Conservation (phyloP, 2,888 invertebrate genomes). For the Parnassius smintheus region DNA sequence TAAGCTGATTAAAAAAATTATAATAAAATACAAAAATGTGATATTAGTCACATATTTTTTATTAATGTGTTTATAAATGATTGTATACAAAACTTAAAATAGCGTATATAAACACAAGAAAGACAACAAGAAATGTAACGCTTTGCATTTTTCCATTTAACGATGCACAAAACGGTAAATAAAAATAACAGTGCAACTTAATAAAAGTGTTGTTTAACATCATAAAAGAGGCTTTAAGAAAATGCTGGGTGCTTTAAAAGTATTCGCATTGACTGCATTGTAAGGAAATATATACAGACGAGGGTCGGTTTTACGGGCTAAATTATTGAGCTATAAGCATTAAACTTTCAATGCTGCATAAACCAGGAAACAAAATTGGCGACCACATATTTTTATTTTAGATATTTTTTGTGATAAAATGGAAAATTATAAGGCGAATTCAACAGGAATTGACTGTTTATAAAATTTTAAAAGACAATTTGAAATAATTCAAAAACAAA, state of each 20-base stretch:
- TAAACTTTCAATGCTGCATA: constrained; percentile 67
- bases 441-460: too few species aligned
- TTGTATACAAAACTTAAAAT: background rate
- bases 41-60: too few species aligned
- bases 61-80: background rate
- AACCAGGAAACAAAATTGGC: constrained; percentile 60
- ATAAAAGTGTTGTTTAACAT: background rate
- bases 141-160: background rate
- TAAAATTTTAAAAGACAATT: too few species aligned
- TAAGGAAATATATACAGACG: constrained; percentile 54
- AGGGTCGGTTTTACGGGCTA: constrained; percentile 65
- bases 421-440: too few species aligned
- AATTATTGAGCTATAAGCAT: constrained; percentile 76
- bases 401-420: too few species aligned
- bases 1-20: too few species aligned
- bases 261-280: constrained; percentile 62
- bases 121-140: too few species aligned
- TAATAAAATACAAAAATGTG: too few species aligned
- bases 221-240: constrained; percentile 2
- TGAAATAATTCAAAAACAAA: too few species aligned
- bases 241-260: constrained; percentile 1
- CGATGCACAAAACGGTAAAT: background rate
- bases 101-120: too few species aligned
- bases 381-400: constrained; percentile 21
- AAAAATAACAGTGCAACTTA: background rate